phyloP scores from a whole-genome alignment of 2,888 invertebrate genomes.

The Arge pagana region DNA sequence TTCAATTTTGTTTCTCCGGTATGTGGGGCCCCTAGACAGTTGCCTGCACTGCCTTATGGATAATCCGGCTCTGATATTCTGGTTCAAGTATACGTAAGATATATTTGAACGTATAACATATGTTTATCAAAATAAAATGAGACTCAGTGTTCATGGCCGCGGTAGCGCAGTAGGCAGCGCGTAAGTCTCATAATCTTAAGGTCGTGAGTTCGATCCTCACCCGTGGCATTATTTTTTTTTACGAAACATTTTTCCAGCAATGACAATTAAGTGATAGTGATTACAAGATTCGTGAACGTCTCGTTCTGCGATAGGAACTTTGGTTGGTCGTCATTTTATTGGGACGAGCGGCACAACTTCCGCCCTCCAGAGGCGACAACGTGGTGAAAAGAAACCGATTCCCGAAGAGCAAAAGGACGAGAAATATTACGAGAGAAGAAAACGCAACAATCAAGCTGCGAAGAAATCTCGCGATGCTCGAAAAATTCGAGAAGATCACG shows the following conservation, averaged over 20 bases:
- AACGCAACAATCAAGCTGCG: constrained; percentile 88
- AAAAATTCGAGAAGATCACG: constrained; percentile 85
- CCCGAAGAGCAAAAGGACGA: constrained; percentile 87
- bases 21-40: no score
- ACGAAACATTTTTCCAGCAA: not conserved
- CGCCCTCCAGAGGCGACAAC: constrained; percentile 61
- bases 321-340: constrained; percentile 33
- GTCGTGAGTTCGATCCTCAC: constrained; percentile 96
- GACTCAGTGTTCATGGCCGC: no score
- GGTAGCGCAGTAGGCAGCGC: constrained; percentile 88
- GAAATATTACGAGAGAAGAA: constrained; percentile 85
- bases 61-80: no score
- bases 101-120: no score
- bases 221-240: constrained; percentile 68
- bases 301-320: constrained; percentile 1
- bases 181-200: constrained; percentile 92
- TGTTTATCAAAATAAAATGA: no score
- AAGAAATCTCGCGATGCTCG: constrained; percentile 90
- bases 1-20: no score
- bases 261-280: not conserved
- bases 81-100: no score
- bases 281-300: not conserved
- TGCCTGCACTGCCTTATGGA: no score
- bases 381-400: constrained; percentile 85
- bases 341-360: constrained; percentile 27